Percentiles rank a stretch among this genome's conserved stretches.
Conservation (phyloP, 2,797 vertebrate species). For the Melanotaenia trifasciata region DNA sequence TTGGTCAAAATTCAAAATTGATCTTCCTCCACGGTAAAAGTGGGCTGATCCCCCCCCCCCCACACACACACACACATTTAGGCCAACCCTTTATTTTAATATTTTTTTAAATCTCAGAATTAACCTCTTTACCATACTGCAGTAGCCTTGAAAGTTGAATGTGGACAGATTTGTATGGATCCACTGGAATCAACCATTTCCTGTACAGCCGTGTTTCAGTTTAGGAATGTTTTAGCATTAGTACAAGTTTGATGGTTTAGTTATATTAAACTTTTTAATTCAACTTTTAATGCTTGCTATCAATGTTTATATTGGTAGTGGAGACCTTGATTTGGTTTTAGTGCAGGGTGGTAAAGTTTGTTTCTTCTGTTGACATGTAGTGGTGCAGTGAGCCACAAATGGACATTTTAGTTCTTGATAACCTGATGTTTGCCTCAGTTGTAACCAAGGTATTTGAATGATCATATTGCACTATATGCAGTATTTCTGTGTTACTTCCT, state of each 20-base stretch:
- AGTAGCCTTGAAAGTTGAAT: too few relatives aligned
- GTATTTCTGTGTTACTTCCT: neutral
- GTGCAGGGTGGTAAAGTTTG: too few relatives aligned
- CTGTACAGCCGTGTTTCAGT: too few relatives aligned
- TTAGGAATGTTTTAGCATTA: neutral
- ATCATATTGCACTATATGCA: neutral
- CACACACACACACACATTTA: too few relatives aligned
- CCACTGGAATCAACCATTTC: too few relatives aligned
- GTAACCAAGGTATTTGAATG: neutral
- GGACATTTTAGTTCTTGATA: neutral
- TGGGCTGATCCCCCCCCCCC: too few relatives aligned
- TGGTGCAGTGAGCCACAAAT: neutral
- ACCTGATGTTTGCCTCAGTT: neutral
- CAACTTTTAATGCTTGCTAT: neutral
- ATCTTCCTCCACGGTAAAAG: too few relatives aligned
- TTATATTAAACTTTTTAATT: neutral
- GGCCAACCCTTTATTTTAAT: too few relatives aligned
- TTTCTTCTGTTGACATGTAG: neutral
- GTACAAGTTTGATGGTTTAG: neutral
- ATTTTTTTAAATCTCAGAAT: too few relatives aligned
- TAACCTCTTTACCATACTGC: too few relatives aligned
- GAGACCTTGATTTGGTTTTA: neutral
- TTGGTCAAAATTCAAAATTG: too few relatives aligned
- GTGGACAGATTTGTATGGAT: too few relatives aligned
- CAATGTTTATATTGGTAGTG: neutral